Percentiles rank a stretch among this genome's conserved stretches.
Evolutionary conservation across 2,888 invertebrate genomes (phyloP).

Genomic region (Operophtera brumata): DNA sequence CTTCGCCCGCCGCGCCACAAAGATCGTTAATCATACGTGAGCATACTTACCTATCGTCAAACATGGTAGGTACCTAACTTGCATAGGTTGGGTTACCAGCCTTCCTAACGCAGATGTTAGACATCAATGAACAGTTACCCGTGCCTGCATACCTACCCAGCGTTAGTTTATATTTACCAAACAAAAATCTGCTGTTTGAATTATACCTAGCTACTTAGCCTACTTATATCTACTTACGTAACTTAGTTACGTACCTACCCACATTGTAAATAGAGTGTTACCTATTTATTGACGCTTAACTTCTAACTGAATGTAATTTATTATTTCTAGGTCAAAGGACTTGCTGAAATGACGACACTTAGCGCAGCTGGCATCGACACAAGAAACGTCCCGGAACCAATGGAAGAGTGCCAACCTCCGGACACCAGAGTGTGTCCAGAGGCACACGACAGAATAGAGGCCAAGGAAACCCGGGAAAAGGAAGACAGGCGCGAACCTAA

Average conservation of each 20-base stretch:
- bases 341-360: conserved; percentile 95
- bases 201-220: neutral
- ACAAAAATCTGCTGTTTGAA: no score
- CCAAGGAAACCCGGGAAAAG: conserved; percentile 61
- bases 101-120: no score
- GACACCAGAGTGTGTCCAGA: conserved; percentile 63
- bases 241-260: neutral
- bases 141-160: no score
- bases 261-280: neutral
- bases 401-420: conserved; percentile 72
- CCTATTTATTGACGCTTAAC: neutral
- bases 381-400: conserved; percentile 73
- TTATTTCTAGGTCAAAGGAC: conserved; percentile 86
- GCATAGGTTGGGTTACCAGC: no score
- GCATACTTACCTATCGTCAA: no score
- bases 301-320: neutral
- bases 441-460: conserved; percentile 59
- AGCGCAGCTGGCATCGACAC: conserved; percentile 82
- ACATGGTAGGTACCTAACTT: no score
- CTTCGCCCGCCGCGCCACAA: no score
- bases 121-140: no score
- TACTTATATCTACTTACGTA: neutral
- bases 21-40: no score
- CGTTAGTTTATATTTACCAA: no score
- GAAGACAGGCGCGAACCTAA: conserved; percentile 65